Evolutionary conservation across 2,888 invertebrate genomes (phyloP), one percentile per base, ranked within the genome.

Genomic region (Sphaerophoria rueppellii): DNA sequence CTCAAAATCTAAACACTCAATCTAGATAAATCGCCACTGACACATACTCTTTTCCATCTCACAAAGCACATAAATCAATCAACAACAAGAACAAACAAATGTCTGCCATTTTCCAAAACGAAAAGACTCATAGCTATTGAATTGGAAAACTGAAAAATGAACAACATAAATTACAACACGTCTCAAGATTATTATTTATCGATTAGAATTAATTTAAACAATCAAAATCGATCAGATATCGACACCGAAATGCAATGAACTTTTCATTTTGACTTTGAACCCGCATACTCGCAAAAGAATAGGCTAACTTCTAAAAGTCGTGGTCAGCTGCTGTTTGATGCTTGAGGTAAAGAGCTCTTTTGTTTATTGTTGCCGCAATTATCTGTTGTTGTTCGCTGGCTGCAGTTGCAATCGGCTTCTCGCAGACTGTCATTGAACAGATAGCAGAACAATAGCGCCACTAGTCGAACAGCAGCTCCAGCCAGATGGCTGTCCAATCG

Each of bases 121-220:
- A 65, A 50, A 65, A 65, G 34, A 40, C 54, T 40, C 40, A 34
- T 63, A 24, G 61, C 55, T 43, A 43, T 46, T 50, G 48, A 14
- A 14, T 14, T 24, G 43, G 40, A 40, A 57, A 24, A 11, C 24
- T n/a, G 4, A 11, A 69, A 67, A 71, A 70, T 12, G 67, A 60
- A 73, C 72, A 70, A 75, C 76, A 85, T 81, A 85, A 85, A 81
- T 85, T 81, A 81, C 76, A 73, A 85, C 81, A 81, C 73, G 81
- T 81, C 69, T 70, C 70, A 11, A 55, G 81, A 85, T 81, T 85
- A 85, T 85, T 85, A 76, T 81, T 81, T 85, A 85, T 81, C 73
- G 85, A 81, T 85, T 85, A 81, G 76, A 85, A 85, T 81, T 85
- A 85, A 85, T 85, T 85, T 76, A 85, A 85, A 85, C 85, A 81